These are phyloP conservation scores for Rhizomys pruinosus DNA, from an alignment of 2,113 vertebrate genomes.

Conservation along the genomic window DNA sequence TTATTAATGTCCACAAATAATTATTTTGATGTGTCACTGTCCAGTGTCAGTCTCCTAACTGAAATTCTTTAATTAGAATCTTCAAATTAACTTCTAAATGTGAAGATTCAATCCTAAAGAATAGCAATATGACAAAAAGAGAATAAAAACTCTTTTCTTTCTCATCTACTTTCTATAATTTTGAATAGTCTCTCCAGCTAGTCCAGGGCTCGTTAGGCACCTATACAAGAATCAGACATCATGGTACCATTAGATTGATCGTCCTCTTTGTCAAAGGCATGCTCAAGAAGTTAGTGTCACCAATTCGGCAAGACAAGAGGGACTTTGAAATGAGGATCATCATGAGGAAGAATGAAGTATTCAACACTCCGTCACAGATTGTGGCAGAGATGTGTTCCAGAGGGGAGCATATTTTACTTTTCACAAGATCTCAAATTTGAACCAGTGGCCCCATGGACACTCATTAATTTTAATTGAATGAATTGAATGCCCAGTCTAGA, in stretches of 20 bases:
- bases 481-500: conserved; percentile 56
- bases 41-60: background rate
- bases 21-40: background rate
- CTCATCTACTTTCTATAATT: background rate
- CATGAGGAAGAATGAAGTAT: background rate
- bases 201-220: background rate
- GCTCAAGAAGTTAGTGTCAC: background rate
- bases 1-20: conserved; percentile 18
- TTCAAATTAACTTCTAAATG: background rate
- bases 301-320: no score
- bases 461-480: conserved; percentile 72
- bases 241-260: background rate
- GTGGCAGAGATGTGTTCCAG: background rate
- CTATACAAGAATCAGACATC: background rate
- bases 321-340: no score
- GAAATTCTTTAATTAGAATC: background rate
- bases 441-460: conserved; percentile 12
- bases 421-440: conserved; percentile 12
- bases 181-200: background rate
- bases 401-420: conserved; percentile 18
- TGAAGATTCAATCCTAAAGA: background rate
- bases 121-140: background rate
- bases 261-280: background rate
- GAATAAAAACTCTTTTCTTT: no score
- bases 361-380: background rate